Conservation (phyloP, 2,113 vertebrate species). For the Ptilorrhoa leucosticta region DNA sequence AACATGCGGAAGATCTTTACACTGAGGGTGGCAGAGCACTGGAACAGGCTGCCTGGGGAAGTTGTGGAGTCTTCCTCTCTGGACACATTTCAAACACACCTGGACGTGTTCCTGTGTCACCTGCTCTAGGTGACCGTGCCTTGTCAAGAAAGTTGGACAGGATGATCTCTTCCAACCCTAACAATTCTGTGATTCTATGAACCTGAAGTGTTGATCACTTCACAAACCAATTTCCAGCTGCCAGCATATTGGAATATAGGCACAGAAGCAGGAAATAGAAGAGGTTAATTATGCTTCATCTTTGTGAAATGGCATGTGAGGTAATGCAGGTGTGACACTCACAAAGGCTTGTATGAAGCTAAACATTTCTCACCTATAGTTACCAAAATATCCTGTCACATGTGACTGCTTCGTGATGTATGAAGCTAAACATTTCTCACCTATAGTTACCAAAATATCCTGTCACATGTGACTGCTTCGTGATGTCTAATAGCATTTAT, state of each 20-base stretch:
- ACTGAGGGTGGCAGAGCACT: not conserved
- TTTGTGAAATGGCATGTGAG: not conserved
- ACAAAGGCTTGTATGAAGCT: not conserved
- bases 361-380: not conserved
- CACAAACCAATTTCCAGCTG: not conserved
- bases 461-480: accelerated
- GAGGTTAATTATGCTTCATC: not conserved
- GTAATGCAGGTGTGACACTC: not conserved
- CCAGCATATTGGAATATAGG: not conserved
- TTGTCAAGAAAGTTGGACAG: not conserved
- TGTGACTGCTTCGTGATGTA: accelerated
- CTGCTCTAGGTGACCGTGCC: not conserved
- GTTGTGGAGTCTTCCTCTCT: not conserved
- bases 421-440: not conserved
- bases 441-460: not conserved
- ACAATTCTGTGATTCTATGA: not conserved
- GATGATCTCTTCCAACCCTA: not conserved
- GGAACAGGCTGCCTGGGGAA: not conserved
- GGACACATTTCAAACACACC: not conserved
- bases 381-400: not conserved
- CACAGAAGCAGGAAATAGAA: not conserved
- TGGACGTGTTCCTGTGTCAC: not conserved
- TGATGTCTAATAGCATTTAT: not conserved
- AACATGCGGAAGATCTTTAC: not conserved
- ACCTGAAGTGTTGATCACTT: not conserved